Base-by-base conservation (phyloP, 2,113 vertebrate species). In the Hystrix brachyura region DNA sequence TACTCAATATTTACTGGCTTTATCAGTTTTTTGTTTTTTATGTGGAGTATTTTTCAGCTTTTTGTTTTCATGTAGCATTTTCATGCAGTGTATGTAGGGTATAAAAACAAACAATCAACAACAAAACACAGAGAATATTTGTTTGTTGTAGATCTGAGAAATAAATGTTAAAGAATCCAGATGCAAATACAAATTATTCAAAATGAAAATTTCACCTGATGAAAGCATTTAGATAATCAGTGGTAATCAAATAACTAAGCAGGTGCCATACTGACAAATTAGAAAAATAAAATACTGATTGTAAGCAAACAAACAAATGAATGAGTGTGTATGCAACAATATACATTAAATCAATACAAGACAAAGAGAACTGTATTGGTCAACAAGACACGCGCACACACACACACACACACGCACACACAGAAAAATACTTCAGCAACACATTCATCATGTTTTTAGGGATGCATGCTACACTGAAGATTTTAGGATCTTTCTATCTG, bases 171-270 rank as follows among this genome's bases (percentile, higher is more conserved):
- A n/a, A 78, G 3, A 92, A 71, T 15, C 18, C 32, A 86, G 46
- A 90, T 62, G 38, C 51, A 57, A 69, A 94, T 64, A 3, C 11
- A 62, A 92, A 5, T 69, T 82, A 82, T 82, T 87, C 27, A 92
- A 90, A 90, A 90, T 57, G 29, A 92, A 82, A 94, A 69, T 69
- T 48, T 71, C 14, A 34, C 90, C n/a, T 29, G 55, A 67, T 62
- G 57, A 84, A 84, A 81, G 1, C n/a, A 87, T 90, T 81, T 90
- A 29, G 43, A 74, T 64, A 91, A 95, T 90, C 43, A 78, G 67
- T 53, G 21, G 12, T 65, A 92, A 89, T 92, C 9, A 53, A 12
- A 80, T 89, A 84, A 91, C 65, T 19, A 87, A 71, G 13, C n/a
- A 92, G 32, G 29, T 97, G 34, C 14, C 60, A 38, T 27, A 46